Conservation (phyloP, 2,888 invertebrate species). For the Troides aeacus region DNA sequence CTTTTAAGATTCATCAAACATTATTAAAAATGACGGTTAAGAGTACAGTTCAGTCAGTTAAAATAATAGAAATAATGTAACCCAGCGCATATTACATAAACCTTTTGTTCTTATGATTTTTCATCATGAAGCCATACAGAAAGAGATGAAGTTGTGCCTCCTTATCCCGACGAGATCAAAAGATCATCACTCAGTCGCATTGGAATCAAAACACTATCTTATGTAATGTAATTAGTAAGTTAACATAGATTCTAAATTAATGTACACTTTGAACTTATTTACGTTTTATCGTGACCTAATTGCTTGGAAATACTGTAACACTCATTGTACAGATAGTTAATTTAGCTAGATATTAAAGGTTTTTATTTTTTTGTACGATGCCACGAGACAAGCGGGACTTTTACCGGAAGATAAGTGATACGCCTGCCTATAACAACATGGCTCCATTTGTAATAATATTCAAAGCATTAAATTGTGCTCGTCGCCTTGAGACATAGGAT, state of each 20-base stretch:
- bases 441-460: too few relatives aligned
- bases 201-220: slow-evolving; percentile 39
- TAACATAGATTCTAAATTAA: slow-evolving; percentile 18
- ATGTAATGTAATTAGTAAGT: slow-evolving; percentile 28
- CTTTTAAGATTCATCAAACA: slow-evolving; percentile 34
- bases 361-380: too few relatives aligned
- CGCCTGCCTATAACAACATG: too few relatives aligned
- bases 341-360: neutral
- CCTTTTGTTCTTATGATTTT: too few relatives aligned
- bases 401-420: too few relatives aligned
- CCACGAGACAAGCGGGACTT: too few relatives aligned
- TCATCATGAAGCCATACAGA: too few relatives aligned
- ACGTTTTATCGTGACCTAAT: slow-evolving; percentile 8
- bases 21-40: neutral
- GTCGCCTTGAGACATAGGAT: too few relatives aligned
- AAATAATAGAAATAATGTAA: neutral
- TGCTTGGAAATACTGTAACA: slow-evolving; percentile 10
- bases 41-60: neutral
- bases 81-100: too few relatives aligned
- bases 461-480: too few relatives aligned
- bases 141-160: neutral
- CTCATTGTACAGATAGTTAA: neutral
- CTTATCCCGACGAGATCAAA: slow-evolving; percentile 39
- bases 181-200: slow-evolving; percentile 39
- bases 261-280: slow-evolving; percentile 12